A percentile compares a stretch with the other conserved stretches of the same genome.
Conservation (phyloP, 2,888 invertebrate genomes). For the Athalia circularis region DNA sequence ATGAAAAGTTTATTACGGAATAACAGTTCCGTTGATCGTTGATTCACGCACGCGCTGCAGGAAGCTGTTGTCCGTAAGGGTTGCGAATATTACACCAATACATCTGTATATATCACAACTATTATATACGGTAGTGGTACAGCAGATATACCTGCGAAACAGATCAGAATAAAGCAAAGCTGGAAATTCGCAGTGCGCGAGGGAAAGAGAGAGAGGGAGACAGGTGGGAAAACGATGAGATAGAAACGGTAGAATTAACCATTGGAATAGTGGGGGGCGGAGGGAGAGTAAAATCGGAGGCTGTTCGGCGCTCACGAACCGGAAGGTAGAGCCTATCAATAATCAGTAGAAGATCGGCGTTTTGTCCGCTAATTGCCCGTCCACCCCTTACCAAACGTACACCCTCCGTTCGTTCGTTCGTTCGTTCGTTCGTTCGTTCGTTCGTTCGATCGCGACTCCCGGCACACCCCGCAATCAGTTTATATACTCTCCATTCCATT, state of each 20-base stretch:
- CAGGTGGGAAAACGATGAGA: background rate
- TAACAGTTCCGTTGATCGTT: too few species aligned
- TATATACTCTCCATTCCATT: background rate
- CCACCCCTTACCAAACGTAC: background rate
- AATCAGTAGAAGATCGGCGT: constrained; percentile 42
- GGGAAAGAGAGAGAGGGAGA: background rate
- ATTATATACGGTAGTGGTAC: too few species aligned
- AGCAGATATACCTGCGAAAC: too few species aligned
- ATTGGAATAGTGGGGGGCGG: background rate
- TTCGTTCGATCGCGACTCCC: background rate
- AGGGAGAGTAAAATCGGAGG: background rate
- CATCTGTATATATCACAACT: too few species aligned
- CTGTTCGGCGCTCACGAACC: constrained; percentile 12
- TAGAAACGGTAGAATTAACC: background rate
- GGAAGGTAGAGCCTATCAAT: constrained; percentile 40
- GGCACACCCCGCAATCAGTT: constrained; percentile 25
- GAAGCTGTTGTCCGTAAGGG: too few species aligned
- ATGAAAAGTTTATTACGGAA: too few species aligned
- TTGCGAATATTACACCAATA: too few species aligned
- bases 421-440: background rate
- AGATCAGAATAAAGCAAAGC: background rate
- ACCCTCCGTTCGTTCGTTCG: background rate
- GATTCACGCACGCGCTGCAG: too few species aligned
- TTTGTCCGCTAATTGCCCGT: constrained; percentile 42
- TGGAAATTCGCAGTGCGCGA: background rate